These are phyloP conservation scores for Felis catus DNA, from an alignment of 2,113 vertebrate genomes.

Conservation along the genomic window DNA sequence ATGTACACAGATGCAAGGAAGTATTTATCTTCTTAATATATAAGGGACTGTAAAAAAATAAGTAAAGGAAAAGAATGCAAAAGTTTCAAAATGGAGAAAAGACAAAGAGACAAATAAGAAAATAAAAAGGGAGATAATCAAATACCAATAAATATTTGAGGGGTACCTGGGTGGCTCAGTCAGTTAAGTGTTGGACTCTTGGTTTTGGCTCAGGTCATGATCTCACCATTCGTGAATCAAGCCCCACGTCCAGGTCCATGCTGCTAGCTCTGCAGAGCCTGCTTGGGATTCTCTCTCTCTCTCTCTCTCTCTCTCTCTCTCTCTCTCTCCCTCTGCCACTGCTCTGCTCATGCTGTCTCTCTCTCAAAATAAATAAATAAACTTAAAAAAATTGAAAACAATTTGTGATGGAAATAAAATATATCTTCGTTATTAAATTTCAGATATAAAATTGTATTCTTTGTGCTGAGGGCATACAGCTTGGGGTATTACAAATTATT, in stretches of 20 bases:
- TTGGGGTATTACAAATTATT: background rate
- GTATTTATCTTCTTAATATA: background rate
- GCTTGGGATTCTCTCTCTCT: too few relatives aligned
- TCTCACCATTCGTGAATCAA: too few relatives aligned
- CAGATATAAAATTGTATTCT: background rate
- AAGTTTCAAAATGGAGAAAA: background rate
- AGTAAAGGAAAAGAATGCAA: background rate
- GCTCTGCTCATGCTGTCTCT: too few relatives aligned
- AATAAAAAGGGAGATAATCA: background rate
- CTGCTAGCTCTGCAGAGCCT: too few relatives aligned
- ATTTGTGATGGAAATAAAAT: background rate
- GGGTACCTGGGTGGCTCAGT: too few relatives aligned
- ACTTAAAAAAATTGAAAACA: background rate
- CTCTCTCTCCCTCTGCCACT: too few relatives aligned
- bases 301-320: too few relatives aligned
- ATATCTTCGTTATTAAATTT: slow-evolving; percentile 13
- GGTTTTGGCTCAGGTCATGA: too few relatives aligned
- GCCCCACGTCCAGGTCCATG: too few relatives aligned
- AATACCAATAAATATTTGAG: background rate
- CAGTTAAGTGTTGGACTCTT: too few relatives aligned
- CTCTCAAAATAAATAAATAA: too few relatives aligned
- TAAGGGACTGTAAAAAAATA: background rate
- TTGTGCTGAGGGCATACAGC: background rate
- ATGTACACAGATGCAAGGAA: background rate
- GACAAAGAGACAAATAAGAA: background rate